Evolutionary conservation across 2,888 invertebrate species (phyloP), one percentile per base, ranked within the genome.

Genomic region (Cryptocephalus primarius): DNA sequence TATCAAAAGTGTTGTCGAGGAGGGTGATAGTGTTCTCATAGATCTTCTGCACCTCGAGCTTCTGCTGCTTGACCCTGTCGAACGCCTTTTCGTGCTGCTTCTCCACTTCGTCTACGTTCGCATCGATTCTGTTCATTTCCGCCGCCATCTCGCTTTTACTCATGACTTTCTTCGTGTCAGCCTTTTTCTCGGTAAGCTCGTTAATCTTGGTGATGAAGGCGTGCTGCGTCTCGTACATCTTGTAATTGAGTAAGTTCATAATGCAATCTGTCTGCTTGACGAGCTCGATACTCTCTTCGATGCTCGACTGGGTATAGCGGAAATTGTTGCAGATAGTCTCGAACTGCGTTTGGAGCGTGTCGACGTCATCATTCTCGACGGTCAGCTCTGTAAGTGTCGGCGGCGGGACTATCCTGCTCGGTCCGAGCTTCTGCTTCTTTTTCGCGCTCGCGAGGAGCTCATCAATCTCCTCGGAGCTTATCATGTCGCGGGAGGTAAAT

Each of bases 191-290:
- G 22, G 55, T 50, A 9, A 66, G 41, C 32, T 58, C 47, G 8
- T 60, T 58, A n/a, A 64, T 53, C 47, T 58, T 54, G 4, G 43
- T 49, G 9, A 59, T 54, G 47, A 59, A 66, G 8, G 56, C 50
- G 45, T 60, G 58, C 33, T 58, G 58, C 9, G 60, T 53, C 41
- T 65, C 60, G 44, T 62, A 61, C 40, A 61, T 57, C 58, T 63
- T 65, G 46, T 61, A 62, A 32, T 57, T 62, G 11, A 66, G 45
- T 13, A 61, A 54, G 39, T 58, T 59, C 49, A 61, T 56, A 9
- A 63, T 55, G 9, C 61, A 51, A 33, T 65, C 62, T 13, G 64
- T 56, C 47, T 60, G 60, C 42, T 65, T 62, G 4, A 62, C 46
- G 11, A 59, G 49, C 8, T 48, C 46, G 1, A 57, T 40, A 11